Evolutionary conservation across 2,113 vertebrate genomes (phyloP), one percentile per base, ranked within the genome.

Genomic region (Aramus guarauna): DNA sequence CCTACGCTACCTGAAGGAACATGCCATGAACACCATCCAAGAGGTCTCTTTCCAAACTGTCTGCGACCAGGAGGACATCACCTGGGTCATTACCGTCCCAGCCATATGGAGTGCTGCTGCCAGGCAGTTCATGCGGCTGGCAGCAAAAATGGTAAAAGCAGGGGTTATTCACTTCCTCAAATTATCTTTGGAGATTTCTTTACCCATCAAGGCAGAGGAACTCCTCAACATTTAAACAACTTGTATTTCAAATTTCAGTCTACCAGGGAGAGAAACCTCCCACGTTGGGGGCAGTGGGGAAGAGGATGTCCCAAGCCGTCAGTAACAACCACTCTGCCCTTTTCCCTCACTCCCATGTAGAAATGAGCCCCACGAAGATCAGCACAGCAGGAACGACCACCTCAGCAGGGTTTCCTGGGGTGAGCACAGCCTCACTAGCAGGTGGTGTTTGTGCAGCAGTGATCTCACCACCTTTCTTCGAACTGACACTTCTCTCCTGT

Each of bases 111-210:
- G 55, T 1, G 9, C 27, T 82, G 85, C 96, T 78, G 97, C 96
- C 32, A 97, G 92, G 78, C 96, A 96, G 92, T 97, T 98, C 92
- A 97, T 98, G 97, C 91, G 92, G 45, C 72, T 97, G 90, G 97
- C 95, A 3, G 96, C 97, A 5, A 68, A 67, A 43, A 27, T 89
- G 95, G 96, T 98, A 77, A 95, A 85, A 55, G 11, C 29, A 88
- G 64, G 43, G 13, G 5, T 59, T 73, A 50, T 27, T 64, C 13
- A 52, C 59, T 60, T 72, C 47, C 64, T 81, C 43, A 47, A 30
- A 69, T 88, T 56, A 15, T 39, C 62, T 78, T 50, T 11, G 11
- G 34, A 77, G 14, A 34, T 36, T 63, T 77, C n/a, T 66, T 63
- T 50, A 43, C 7, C 52, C 39, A 10, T 11, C 12, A 7, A 82